Conservation (phyloP, 2,888 invertebrate species). For the Lithophane ornitopus region DNA sequence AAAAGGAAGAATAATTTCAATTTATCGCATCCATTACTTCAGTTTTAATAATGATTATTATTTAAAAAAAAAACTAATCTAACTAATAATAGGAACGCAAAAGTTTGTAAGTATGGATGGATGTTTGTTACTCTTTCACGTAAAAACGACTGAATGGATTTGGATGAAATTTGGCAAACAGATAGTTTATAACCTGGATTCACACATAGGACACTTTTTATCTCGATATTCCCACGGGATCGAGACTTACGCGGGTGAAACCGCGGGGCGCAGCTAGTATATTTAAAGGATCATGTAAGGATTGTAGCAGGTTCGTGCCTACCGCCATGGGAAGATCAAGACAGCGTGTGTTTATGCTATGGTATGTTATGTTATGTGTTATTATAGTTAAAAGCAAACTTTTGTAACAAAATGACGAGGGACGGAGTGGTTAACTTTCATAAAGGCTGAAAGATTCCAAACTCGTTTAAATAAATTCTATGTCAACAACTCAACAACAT, state of each 20-base stretch:
- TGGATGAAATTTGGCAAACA: too few relatives aligned
- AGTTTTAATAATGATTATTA: neutral
- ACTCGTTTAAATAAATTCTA: slow-evolving; percentile 2
- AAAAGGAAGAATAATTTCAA: neutral
- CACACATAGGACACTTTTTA: too few relatives aligned
- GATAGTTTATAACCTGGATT: too few relatives aligned
- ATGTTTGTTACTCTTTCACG: too few relatives aligned
- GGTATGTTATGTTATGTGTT: neutral
- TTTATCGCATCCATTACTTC: neutral
- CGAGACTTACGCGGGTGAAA: too few relatives aligned
- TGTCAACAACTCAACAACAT: neutral
- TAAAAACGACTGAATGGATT: too few relatives aligned
- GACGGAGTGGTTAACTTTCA: neutral
- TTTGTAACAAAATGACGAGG: neutral
- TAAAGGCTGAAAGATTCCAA: neutral
- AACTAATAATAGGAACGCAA: too few relatives aligned
- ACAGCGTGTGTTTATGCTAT: neutral
- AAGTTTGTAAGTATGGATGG: too few relatives aligned
- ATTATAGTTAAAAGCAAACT: neutral
- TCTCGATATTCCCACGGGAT: too few relatives aligned
- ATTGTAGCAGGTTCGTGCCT: neutral
- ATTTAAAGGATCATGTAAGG: neutral
- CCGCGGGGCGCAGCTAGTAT: too few relatives aligned
- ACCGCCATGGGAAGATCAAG: neutral
- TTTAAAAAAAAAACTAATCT: too few relatives aligned